phyloP scores from a whole-genome alignment of 2,113 vertebrate species.

The Neofelis nebulosa region DNA sequence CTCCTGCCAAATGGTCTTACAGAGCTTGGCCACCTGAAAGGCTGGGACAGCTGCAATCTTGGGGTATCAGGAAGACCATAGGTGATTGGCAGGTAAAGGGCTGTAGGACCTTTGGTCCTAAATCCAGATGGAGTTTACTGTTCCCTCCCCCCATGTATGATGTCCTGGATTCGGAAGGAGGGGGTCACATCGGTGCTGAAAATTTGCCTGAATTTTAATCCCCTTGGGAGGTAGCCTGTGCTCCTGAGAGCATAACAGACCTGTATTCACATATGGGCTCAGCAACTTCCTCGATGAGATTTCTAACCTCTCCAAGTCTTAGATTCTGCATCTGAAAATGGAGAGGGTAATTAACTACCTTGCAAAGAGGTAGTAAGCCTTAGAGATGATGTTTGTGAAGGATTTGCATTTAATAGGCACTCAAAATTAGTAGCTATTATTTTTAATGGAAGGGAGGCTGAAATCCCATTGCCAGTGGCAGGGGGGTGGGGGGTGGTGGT shows the following conservation, averaged over 20 bases:
- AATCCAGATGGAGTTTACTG: background rate
- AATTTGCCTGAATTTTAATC: background rate
- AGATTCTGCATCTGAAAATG: background rate
- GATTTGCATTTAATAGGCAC: background rate
- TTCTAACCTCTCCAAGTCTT: background rate
- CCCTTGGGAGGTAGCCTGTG: background rate
- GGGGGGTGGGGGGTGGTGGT: too few species aligned
- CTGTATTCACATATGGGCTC: background rate
- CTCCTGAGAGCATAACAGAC: background rate
- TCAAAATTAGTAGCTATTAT: background rate
- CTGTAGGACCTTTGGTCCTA: background rate
- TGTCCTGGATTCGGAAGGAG: background rate
- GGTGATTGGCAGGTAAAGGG: background rate
- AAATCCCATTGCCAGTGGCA: background rate
- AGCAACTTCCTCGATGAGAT: background rate
- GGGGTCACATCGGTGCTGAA: background rate
- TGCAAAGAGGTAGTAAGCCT: background rate
- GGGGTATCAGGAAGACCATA: rapidly evolving
- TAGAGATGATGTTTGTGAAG: background rate
- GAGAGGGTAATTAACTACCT: background rate
- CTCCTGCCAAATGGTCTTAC: background rate
- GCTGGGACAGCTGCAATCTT: background rate
- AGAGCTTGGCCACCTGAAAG: background rate
- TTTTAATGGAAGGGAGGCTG: slow-evolving; percentile 32
- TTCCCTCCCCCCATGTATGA: background rate